Percentiles rank a stretch among this genome's conserved stretches.
phyloP scores from a whole-genome alignment of 1,140 invertebrate species.

The Drosophila rufa region DNA sequence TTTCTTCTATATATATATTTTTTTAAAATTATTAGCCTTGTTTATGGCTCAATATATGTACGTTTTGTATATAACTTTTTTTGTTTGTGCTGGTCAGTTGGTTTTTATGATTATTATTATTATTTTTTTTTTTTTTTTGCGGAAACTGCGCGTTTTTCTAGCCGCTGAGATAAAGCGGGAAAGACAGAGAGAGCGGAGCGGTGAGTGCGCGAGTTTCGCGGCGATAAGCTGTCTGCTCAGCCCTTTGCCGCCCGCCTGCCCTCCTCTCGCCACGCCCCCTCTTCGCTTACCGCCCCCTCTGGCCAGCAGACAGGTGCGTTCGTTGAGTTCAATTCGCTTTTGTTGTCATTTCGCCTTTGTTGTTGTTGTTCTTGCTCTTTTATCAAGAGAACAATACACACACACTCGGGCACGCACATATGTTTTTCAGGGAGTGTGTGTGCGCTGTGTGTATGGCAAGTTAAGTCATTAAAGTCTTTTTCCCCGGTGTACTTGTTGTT shows the following conservation, averaged over 20 bases:
- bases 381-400: conserved; percentile 44
- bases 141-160: conserved; percentile 49
- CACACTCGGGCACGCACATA: conserved; percentile 15
- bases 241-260: conserved; percentile 25
- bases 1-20: too few relatives aligned
- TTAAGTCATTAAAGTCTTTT: conserved; percentile 62
- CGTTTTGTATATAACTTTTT: neutral
- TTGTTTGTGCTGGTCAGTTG: conserved; percentile 16
- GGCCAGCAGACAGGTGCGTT: conserved; percentile 65
- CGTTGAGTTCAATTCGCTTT: conserved; percentile 54
- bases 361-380: conserved; percentile 38
- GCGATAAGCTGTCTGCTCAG: conserved; percentile 74
- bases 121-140: conserved; percentile 9
- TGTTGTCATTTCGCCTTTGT: conserved; percentile 49
- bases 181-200: conserved; percentile 16
- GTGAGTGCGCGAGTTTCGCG: conserved; percentile 47
- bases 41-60: conserved; percentile 4
- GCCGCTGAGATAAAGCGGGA: conserved; percentile 26
- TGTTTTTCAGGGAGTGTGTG: conserved; percentile 2
- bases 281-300: neutral
- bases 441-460: conserved; percentile 26
- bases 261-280: neutral
- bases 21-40: neutral
- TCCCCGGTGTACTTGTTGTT: conserved; percentile 11
- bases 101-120: conserved; percentile 4